These are phyloP conservation scores for Synanceia verrucosa DNA, from an alignment of 2,797 vertebrate genomes.

Conservation along the genomic window DNA sequence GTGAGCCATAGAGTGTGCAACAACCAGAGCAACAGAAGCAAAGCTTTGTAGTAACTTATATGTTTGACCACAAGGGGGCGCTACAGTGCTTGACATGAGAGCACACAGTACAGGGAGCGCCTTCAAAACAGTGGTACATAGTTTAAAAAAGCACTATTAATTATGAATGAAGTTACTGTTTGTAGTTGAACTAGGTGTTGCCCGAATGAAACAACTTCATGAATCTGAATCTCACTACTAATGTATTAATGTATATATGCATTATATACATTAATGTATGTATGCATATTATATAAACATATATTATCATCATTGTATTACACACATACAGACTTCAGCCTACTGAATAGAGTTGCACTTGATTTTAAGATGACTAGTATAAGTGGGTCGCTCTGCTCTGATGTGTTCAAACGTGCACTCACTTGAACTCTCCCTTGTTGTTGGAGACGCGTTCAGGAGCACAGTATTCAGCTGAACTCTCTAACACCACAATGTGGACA, in stretches of 20 bases:
- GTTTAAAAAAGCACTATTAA: background rate
- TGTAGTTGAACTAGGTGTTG: background rate
- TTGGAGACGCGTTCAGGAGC: constrained; percentile 91
- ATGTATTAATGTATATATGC: too few relatives aligned
- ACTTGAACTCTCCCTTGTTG: constrained; percentile 99
- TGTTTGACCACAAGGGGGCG: constrained; percentile 72
- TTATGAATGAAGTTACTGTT: background rate
- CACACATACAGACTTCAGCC: too few relatives aligned
- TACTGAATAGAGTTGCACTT: background rate
- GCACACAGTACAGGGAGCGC: background rate
- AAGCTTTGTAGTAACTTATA: background rate
- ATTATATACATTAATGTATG: too few relatives aligned
- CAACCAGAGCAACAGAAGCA: background rate
- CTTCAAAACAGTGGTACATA: background rate
- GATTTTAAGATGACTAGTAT: background rate
- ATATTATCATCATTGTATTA: too few relatives aligned
- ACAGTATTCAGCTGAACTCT: constrained; percentile 95
- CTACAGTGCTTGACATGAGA: constrained; percentile 14
- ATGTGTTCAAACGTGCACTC: constrained; percentile 25
- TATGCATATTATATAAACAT: too few relatives aligned
- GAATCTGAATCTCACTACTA: too few relatives aligned
- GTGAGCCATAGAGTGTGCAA: background rate
- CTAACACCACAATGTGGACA: constrained; percentile 93
- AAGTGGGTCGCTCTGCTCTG: background rate
- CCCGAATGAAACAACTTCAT: too few relatives aligned